Base-by-base conservation (phyloP, 2,888 invertebrate genomes). In the Drosophila yooni region DNA sequence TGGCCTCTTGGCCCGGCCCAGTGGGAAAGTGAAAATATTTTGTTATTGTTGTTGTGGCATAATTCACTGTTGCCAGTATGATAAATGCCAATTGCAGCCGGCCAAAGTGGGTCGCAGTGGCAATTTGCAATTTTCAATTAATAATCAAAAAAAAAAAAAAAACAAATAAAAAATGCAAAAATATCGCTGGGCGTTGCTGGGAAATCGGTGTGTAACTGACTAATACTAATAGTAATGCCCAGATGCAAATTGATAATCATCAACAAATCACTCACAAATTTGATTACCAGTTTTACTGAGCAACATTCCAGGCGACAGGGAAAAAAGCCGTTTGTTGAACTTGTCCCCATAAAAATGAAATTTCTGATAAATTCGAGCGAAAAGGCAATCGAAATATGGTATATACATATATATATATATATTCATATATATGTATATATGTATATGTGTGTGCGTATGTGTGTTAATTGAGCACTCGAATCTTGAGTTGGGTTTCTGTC, bases 11-110 rank as follows among this genome's bases (percentile, higher is more conserved):
- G 81, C 82, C 75, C 67, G 73, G 81, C 82, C 75, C 67, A 74
- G 65, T 76, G 87, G 79, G 87, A 88, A 88, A 88, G 87, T 88
- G 87, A 88, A 88, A 88, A 78, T 85, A 63, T 78, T 70, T 81
- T 58, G 31, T 21, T 46, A 25, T 46, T 46, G 46, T 77, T 68
- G 85, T 70, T 79, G 70, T 77, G 74, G 80, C 82, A 83, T 83
- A 85, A 82, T 83, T 83, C 78, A 68, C 38, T 43, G 48, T 57
- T 81, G 68, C 52, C 72, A 72, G 85, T 79, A 83, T 89, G 90
- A 87, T 83, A 83, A 89, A 88, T 87, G 76, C 72, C 74, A 60
- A 57, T 63, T 70, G 36, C 69, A 65, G 65, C 34, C 51, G 13
- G 43, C 46, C 59, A 70, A 86, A 86, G 86, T 88, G 86, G 87